These are phyloP conservation scores for Sparus aurata DNA, from an alignment of 2,797 vertebrate genomes.

Conservation along the genomic window DNA sequence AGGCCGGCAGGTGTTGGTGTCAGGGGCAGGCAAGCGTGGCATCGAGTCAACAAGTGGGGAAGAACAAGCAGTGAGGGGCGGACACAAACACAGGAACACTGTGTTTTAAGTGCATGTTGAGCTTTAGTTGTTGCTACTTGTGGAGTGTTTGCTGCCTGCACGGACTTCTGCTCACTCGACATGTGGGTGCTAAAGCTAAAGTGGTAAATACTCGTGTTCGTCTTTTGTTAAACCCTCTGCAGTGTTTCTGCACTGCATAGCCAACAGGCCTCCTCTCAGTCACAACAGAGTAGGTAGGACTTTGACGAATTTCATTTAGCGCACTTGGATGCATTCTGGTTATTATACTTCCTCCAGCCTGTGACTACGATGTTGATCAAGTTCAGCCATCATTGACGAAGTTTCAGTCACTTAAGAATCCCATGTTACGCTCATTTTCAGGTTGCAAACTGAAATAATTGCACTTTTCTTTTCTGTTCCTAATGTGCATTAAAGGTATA, in stretches of 20 bases:
- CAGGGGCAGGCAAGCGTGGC: slow-evolving; percentile 73
- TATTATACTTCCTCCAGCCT: neutral
- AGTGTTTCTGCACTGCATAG: neutral
- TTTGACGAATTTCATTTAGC: neutral
- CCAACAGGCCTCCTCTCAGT: neutral
- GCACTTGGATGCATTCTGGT: neutral
- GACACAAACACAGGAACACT: slow-evolving; percentile 23
- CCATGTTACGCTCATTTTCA: neutral
- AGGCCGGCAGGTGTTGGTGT: slow-evolving; percentile 89
- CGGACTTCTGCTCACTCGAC: slow-evolving; percentile 7
- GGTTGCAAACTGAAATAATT: no score
- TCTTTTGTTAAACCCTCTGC: neutral
- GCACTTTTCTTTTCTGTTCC: no score
- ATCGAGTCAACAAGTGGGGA: slow-evolving; percentile 71
- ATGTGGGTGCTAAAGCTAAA: neutral
- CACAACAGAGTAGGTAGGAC: neutral
- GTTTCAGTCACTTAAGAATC: neutral
- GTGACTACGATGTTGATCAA: no score
- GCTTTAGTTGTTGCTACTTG: neutral
- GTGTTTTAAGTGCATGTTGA: slow-evolving; percentile 28
- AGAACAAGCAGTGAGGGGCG: slow-evolving; percentile 7
- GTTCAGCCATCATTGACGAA: neutral
- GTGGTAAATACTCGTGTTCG: slow-evolving; percentile 5
- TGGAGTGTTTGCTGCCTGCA: slow-evolving; percentile 2
- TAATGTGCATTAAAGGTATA: no score